Evolutionary conservation across 2,113 vertebrate genomes (phyloP), one percentile per base, ranked within the genome.

Genomic region (Proteles cristata): DNA sequence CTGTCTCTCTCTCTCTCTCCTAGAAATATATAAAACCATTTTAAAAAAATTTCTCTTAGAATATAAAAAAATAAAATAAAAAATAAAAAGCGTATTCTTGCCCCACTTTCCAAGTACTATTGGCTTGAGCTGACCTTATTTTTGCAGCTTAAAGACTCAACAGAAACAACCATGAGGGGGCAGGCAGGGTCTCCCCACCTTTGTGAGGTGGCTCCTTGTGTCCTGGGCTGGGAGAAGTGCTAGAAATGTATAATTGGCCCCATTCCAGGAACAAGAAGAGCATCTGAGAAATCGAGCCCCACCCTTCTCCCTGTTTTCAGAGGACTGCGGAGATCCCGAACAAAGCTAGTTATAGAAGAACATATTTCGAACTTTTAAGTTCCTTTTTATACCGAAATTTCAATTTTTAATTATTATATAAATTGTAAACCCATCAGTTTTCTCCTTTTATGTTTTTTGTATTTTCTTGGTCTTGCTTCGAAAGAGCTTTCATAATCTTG

Each of bases 401-500:
- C 19, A 66, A 35, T 53, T 66, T 76, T 53, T 43, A 74, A 76
- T 87, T 86, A 55, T 81, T 74, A 66, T 25, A 25, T 33, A 68
- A 61, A 61, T 50, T 48, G 26, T 90, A 91, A 76, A 35, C 39
- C 85, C 74, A 6, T 95, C 50, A 50, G 33, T 81, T 50, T 86
- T 90, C 61, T 50, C 33, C 81, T 90, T 86, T 86, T n/a, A 68
- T 61, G 48, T 11, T 25, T 87, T 95, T 76, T 93, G 21, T 68
- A 33, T 82, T 82, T 87, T 88, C 58, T 71, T 23, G 83, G 61
- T 88, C 63, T 83, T 87, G 43, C 45, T 86, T 97, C 14, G 66
- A 87, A 95, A 76, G 50, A 53, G 31, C 4, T 88, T 94, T 94
- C 66, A 25, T 87, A 82, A 91, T 91, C 63, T 31, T 14, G 63